These are phyloP conservation scores for Drosophila cognata DNA, from an alignment of 2,888 invertebrate genomes.

Conservation along the genomic window DNA sequence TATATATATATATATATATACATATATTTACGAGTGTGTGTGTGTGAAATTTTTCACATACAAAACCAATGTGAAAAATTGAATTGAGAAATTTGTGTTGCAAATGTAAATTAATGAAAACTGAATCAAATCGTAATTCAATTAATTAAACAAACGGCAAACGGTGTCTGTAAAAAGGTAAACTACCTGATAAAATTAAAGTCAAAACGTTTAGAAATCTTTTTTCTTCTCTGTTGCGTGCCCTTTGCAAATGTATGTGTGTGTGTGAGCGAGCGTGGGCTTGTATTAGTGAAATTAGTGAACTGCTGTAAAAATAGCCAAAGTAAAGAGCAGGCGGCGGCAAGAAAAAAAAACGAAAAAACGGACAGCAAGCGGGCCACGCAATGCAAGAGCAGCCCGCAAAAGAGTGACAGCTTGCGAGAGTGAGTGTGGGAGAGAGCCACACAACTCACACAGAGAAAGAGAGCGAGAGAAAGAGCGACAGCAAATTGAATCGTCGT, in stretches of 20 bases:
- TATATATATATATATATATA: slow-evolving; percentile 17
- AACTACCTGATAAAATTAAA: slow-evolving; percentile 26
- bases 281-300: slow-evolving; percentile 61
- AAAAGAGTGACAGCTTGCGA: slow-evolving; percentile 34
- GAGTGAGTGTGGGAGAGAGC: slow-evolving; percentile 32
- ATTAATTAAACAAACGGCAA: slow-evolving; percentile 15
- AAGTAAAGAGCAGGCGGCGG: slow-evolving; percentile 48
- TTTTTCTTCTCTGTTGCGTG: slow-evolving; percentile 52
- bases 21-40: slow-evolving; percentile 1
- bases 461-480: slow-evolving; percentile 17
- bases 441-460: background rate
- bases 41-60: slow-evolving; percentile 58
- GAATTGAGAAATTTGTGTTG: slow-evolving; percentile 37
- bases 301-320: slow-evolving; percentile 69
- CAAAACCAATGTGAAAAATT: slow-evolving; percentile 54
- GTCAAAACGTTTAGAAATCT: slow-evolving; percentile 43
- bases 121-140: slow-evolving; percentile 24
- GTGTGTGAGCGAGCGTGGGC: slow-evolving; percentile 29
- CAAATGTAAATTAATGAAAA: slow-evolving; percentile 53
- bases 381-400: slow-evolving; percentile 39
- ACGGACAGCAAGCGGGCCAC: slow-evolving; percentile 52
- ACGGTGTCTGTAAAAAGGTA: slow-evolving; percentile 43
- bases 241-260: slow-evolving; percentile 49
- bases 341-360: slow-evolving; percentile 26
- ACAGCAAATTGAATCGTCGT: slow-evolving; percentile 23